Evolutionary conservation across 2,113 vertebrate genomes (phyloP).

Genomic region (Toxostoma redivivum): DNA sequence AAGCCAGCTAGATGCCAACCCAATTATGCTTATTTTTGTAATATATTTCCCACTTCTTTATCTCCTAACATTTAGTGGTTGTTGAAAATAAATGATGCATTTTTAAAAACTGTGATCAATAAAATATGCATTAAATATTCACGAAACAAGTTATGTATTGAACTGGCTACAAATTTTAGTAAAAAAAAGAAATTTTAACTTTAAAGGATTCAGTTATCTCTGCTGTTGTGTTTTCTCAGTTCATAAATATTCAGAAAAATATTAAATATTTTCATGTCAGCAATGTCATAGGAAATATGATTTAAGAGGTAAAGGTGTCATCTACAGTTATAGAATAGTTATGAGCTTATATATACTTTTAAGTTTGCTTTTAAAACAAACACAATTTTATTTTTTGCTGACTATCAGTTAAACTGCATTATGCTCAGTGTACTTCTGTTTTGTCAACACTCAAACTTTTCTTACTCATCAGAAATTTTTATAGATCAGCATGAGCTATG

Average conservation of each 20-base stretch:
- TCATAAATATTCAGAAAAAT: not conserved
- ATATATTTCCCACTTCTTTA: not conserved
- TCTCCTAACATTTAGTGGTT: not conserved
- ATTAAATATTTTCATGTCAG: not conserved
- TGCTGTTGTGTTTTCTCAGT: accelerated
- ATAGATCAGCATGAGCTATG: not conserved
- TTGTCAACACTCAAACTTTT: not conserved
- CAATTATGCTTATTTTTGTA: not conserved
- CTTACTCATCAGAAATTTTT: not conserved
- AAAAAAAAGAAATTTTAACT: not conserved
- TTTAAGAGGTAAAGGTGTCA: not conserved
- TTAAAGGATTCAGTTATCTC: not conserved
- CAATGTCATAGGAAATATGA: not conserved
- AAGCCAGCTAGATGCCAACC: not conserved
- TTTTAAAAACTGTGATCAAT: not conserved
- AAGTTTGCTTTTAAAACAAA: not conserved
- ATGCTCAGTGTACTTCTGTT: not conserved
- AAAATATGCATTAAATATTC: not conserved
- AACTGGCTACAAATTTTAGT: not conserved
- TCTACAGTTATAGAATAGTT: not conserved
- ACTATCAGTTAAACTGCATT: not conserved
- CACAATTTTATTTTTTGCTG: not conserved
- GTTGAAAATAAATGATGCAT: not conserved
- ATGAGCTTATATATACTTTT: not conserved
- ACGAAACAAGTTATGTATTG: not conserved